phyloP scores from a whole-genome alignment of 2,113 vertebrate species.

The Chloebia gouldiae region DNA sequence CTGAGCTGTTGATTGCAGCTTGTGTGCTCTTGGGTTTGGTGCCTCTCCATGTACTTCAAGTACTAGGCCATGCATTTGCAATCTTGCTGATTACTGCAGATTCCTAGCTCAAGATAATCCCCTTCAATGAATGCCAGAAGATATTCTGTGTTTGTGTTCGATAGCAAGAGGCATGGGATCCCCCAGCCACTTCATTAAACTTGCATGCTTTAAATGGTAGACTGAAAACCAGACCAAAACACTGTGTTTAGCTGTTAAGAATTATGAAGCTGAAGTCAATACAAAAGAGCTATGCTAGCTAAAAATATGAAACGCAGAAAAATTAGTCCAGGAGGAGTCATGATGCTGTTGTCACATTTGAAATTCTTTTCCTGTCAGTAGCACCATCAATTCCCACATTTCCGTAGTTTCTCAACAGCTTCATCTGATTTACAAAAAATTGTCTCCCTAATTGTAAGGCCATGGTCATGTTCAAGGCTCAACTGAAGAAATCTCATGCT shows the following conservation, averaged over 20 bases:
- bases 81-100: neutral
- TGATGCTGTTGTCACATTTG: neutral
- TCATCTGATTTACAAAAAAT: neutral
- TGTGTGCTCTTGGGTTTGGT: neutral
- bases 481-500: slow-evolving; percentile 1
- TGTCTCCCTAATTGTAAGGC: neutral
- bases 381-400: neutral
- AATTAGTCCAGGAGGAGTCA: neutral
- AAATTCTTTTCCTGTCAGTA: slow-evolving; percentile 1
- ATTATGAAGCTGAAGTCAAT: neutral
- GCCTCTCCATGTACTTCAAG: neutral
- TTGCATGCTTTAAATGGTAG: neutral
- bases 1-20: neutral
- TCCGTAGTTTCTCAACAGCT: neutral
- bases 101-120: neutral
- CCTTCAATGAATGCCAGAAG: neutral
- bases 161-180: neutral
- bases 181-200: neutral
- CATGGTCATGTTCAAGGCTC: neutral
- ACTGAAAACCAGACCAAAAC: neutral
- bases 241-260: neutral
- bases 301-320: neutral
- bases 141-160: neutral
- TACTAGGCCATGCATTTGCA: neutral
- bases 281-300: neutral